Base-by-base conservation (phyloP, 2,113 vertebrate species). In the Tragelaphus scriptus region DNA sequence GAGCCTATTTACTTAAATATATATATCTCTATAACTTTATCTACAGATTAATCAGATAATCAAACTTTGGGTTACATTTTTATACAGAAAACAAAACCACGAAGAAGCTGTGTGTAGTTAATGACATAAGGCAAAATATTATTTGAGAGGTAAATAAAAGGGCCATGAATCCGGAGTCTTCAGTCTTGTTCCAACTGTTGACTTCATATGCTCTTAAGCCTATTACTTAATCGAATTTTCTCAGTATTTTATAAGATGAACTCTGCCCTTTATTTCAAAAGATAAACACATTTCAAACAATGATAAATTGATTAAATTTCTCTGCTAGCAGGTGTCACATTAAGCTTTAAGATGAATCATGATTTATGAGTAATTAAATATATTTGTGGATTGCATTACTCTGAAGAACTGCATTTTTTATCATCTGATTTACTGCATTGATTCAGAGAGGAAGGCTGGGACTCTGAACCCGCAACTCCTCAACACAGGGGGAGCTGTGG, bases 271-370 rank as follows among this genome's bases (percentile, higher is more conserved):
- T 91, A 40, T 82, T 88, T 91, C 75, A 85, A 51, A 96, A 30
- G 30, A 85, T 91, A 98, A 98, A 97, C 77, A 93, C 84, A 86
- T 89, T 94, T 95, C 36, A 91, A 94, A 97, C 65, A 81, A 96
- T 88, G 85, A 95, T 85, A 89, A 92, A 77, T 82, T 75, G 80
- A 92, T 88, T 94, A 88, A 91, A 25, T 93, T 93, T 84, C 51
- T 94, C 56, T 93, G n/a, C 36, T 87, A 91, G 26, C 63, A 94
- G 91, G 10, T 95, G 61, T 93, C 82, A 96, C 25, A 77, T 97
- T 94, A 96, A 96, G 65, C 28, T 98, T 91, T 91, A 91, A 56
- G 84, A 92, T 82, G 36, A 94, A 88, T 88, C 75, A 51, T 63
- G 19, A 98, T 75, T 85, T 68, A 71, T 44, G 3, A 44, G 9